Evolutionary conservation across 2,797 vertebrate species (phyloP).

Genomic region (Enteromius afrohamiltoni): DNA sequence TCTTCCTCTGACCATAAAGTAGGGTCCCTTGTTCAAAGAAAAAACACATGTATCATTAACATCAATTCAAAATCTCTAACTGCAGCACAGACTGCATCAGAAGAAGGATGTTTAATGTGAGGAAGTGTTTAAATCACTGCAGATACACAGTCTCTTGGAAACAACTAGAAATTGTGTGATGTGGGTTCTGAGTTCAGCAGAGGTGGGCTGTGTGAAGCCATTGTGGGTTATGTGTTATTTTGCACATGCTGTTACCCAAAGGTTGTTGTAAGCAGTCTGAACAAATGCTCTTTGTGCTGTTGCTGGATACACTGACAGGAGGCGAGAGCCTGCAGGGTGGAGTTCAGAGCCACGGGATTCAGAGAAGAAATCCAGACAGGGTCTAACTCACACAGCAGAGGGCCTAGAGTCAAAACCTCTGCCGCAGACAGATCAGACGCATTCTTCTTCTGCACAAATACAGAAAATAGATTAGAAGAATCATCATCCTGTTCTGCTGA

Average conservation of each 20-base stretch:
- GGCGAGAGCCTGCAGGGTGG: slow-evolving; percentile 65
- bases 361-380: slow-evolving; percentile 63
- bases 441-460: slow-evolving; percentile 64
- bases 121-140: background rate
- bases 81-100: background rate
- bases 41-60: background rate
- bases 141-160: background rate
- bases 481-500: background rate
- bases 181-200: background rate
- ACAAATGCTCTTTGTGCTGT: slow-evolving; percentile 58
- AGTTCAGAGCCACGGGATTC: slow-evolving; percentile 58
- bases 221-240: background rate
- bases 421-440: slow-evolving; percentile 62
- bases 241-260: slow-evolving; percentile 68
- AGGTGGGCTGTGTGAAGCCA: background rate
- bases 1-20: slow-evolving; percentile 68
- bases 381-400: slow-evolving; percentile 71
- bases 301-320: slow-evolving; percentile 69
- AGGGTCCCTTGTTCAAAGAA: slow-evolving; percentile 65
- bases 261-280: slow-evolving; percentile 63
- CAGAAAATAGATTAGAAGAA: background rate
- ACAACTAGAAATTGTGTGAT: background rate
- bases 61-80: background rate
- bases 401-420: slow-evolving; percentile 66
- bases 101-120: background rate